These are phyloP conservation scores for Neoaliturus tenellus DNA, from an alignment of 2,888 invertebrate genomes.

Conservation along the genomic window DNA sequence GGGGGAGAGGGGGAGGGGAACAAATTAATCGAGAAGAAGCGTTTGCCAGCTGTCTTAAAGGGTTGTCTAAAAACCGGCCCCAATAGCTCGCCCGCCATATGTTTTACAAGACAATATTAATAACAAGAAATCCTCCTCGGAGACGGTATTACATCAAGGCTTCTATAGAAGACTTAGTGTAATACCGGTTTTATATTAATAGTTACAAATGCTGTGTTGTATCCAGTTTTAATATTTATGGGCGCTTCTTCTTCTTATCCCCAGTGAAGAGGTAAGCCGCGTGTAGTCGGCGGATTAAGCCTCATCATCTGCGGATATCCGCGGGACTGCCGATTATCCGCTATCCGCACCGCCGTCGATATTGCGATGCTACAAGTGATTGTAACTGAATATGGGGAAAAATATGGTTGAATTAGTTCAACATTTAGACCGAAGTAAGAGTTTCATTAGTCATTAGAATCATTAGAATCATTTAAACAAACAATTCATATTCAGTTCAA, in stretches of 20 bases:
- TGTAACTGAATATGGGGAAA: not conserved
- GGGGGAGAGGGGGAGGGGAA: conserved; percentile 57
- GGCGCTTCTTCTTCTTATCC: not conserved
- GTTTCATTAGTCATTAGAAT: too few species aligned
- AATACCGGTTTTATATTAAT: conserved; percentile 30
- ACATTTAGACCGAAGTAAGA: too few species aligned
- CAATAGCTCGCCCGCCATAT: conserved; percentile 42
- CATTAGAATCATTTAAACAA: too few species aligned
- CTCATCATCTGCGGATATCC: not conserved
- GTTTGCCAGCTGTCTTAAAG: conserved; percentile 56
- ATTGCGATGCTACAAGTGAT: not conserved
- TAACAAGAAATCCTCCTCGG: conserved; percentile 17
- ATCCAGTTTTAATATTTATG: conserved; percentile 41
- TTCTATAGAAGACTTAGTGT: conserved; percentile 6
- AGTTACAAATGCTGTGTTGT: conserved; percentile 20
- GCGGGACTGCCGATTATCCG: not conserved
- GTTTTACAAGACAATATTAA: conserved; percentile 50
- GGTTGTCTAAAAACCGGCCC: conserved; percentile 36
- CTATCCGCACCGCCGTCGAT: not conserved
- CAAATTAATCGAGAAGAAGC: conserved; percentile 50
- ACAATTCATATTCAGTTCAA: too few species aligned
- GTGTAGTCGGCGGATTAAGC: not conserved
- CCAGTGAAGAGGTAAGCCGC: not conserved
- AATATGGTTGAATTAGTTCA: too few species aligned
- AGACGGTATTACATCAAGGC: conserved; percentile 21